Evolutionary conservation across 2,888 invertebrate species (phyloP).

Genomic region (Crepidodera aurea): DNA sequence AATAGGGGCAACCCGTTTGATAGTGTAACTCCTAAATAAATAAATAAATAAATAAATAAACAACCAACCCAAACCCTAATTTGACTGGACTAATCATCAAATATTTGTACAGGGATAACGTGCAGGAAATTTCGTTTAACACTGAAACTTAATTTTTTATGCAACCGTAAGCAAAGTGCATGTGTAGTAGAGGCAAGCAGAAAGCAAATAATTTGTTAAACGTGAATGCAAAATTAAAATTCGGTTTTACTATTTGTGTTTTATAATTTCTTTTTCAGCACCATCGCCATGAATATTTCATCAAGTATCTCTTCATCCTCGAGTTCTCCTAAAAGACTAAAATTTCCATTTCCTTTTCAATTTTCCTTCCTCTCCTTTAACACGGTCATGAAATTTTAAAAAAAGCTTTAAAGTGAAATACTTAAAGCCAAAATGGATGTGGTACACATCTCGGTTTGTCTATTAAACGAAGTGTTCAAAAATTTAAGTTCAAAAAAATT

Average conservation of each 20-base stretch:
- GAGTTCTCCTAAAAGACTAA: conserved; percentile 30
- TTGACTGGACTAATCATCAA: no score
- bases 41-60: no score
- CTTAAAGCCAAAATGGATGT: conserved; percentile 19
- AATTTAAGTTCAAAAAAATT: conserved; percentile 16
- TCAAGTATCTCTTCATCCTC: conserved; percentile 23
- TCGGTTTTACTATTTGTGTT: not conserved
- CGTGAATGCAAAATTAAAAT: not conserved
- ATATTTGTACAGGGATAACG: no score
- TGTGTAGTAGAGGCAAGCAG: not conserved
- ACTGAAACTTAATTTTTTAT: not conserved
- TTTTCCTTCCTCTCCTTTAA: conserved; percentile 12
- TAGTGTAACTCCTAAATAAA: no score
- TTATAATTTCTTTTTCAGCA: conserved; percentile 34
- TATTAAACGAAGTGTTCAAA: conserved; percentile 22
- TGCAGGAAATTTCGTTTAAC: no score
- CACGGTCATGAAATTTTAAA: not conserved
- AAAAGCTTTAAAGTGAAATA: conserved; percentile 7
- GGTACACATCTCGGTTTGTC: conserved; percentile 5
- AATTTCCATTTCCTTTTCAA: conserved; percentile 23
- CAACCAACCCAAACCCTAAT: no score
- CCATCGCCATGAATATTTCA: conserved; percentile 28
- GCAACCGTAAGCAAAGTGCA: not conserved
- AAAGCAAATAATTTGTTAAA: not conserved
- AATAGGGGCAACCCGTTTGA: no score